These are phyloP conservation scores for Bos indicus DNA, from an alignment of 2,113 vertebrate genomes.

Conservation along the genomic window DNA sequence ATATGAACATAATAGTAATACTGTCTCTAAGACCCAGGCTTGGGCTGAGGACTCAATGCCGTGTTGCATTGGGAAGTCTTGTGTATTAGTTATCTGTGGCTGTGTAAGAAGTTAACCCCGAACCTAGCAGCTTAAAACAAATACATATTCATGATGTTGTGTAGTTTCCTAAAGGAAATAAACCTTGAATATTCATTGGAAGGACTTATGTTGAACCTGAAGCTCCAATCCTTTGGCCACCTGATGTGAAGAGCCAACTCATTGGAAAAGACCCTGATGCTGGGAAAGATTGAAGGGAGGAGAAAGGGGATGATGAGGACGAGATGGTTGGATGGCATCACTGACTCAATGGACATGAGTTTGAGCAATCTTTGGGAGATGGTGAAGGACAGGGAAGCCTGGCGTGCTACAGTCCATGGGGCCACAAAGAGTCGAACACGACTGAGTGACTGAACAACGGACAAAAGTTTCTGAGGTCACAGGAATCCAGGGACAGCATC, in stretches of 20 bases:
- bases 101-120: neutral
- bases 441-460: neutral
- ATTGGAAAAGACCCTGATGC: neutral
- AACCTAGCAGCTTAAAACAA: neutral
- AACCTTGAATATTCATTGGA: neutral
- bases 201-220: neutral
- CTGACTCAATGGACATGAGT: neutral
- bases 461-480: neutral
- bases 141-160: neutral
- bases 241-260: neutral
- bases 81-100: no score
- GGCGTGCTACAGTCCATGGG: neutral
- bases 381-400: neutral
- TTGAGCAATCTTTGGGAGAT: neutral
- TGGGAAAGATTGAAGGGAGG: neutral
- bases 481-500: neutral
- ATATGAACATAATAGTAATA: neutral
- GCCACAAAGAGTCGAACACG: fast-evolving
- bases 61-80: fast-evolving
- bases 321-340: neutral
- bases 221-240: neutral
- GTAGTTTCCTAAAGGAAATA: neutral
- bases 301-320: neutral
- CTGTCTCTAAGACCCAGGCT: neutral
- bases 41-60: no score